phyloP scores from a whole-genome alignment of 1,140 invertebrate genomes.

The Cherax quadricarinatus region DNA sequence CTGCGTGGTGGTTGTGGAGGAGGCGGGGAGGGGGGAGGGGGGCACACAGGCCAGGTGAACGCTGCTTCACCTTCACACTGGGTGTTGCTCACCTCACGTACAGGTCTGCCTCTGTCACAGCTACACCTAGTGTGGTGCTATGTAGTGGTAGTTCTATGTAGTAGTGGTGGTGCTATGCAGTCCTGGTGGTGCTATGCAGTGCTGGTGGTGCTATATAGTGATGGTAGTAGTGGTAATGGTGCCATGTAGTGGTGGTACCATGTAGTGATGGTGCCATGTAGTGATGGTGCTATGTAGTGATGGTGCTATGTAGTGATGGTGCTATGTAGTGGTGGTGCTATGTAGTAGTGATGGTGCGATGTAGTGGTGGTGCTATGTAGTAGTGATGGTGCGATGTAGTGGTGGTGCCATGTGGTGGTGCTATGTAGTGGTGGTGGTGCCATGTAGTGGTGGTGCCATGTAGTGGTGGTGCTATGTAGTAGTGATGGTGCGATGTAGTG shows the following conservation, averaged over 20 bases:
- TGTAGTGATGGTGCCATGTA: too few species aligned
- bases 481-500: not conserved
- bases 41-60: too few species aligned
- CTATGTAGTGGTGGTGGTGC: not conserved
- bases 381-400: not conserved
- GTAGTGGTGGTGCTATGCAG: not conserved
- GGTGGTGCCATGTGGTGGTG: not conserved
- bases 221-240: not conserved
- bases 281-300: not conserved
- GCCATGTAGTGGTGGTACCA: not conserved
- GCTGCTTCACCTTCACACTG: too few species aligned
- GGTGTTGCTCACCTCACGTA: too few species aligned
- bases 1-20: too few species aligned
- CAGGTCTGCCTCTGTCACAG: too few species aligned
- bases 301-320: not conserved
- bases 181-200: not conserved
- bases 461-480: not conserved
- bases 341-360: too few species aligned
- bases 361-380: not conserved
- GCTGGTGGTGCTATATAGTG: not conserved
- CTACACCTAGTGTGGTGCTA: too few species aligned
- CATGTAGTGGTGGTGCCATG: too few species aligned
- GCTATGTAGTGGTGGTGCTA: not conserved
- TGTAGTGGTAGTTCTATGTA: not conserved
- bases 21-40: too few species aligned